Base-by-base conservation (phyloP, 2,888 invertebrate species). In the Argyresthia goedartella region DNA sequence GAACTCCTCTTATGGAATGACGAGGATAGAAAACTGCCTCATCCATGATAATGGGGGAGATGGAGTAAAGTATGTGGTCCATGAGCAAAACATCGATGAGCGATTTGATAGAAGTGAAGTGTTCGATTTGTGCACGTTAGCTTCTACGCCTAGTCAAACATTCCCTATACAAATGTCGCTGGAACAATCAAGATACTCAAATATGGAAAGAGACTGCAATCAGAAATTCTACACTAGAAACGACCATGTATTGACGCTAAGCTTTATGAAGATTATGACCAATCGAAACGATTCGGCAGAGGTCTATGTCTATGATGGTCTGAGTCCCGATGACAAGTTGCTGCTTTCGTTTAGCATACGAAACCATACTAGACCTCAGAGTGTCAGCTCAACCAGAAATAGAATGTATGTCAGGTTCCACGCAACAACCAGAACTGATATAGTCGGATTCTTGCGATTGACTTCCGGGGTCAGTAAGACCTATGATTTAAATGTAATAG, bases 341-440 rank as follows among this genome's bases (percentile, higher is more conserved):
- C 67, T 97, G 44, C 90, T 92, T 15, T 81, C 87, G 0, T 92
- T 96, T 71, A 86, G 86, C 52, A 90, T 98, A 49, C 88, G 91
- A 64, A 98, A 98, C 73, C 91, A 91, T 54, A 96, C 97, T 0
- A 87, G 96, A 63, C 96, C 96, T 0, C 96, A 97, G 71, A 95
- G 95, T 66, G 90, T 96, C 10, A 94, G 95, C 4, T 93, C 95
- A 4, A 92, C 92, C 0, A 88, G 91, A 55, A 93, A 94, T 64
- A 91, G 93, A 71, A 90, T 98, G 69, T 94, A 89, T 66, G 89
- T 98, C 15, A 89, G 91, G 64, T 96, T 96, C 68, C 87, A 82
- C 44, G 95, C 95, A 0, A 89, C 93, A 63, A 89, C 92, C 8
- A 88, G 90, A 58, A 90, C 91, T 8, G 91, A 92, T 67, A 90